A percentile compares a stretch with the other conserved stretches of the same genome.
Conservation (phyloP, 2,113 vertebrate species). For the Poeciliopsis occidentalis region DNA sequence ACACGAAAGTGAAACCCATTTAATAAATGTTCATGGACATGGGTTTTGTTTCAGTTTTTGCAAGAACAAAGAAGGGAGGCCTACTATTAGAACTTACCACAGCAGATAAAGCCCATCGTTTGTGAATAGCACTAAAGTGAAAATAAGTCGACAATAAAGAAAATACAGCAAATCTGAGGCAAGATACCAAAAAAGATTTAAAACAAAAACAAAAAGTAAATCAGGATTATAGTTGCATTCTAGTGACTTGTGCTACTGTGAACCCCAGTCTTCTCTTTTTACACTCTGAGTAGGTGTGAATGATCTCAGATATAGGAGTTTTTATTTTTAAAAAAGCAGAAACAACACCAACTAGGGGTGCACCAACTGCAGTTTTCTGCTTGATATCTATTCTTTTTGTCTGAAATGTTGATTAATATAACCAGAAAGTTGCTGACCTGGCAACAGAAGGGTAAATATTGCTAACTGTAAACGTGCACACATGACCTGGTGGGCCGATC, state of each 20-base stretch:
- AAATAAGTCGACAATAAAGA: neutral
- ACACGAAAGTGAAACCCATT: conserved; percentile 10
- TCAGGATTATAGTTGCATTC: no score
- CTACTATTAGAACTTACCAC: conserved; percentile 40
- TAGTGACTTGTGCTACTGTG: no score
- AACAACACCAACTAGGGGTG: no score
- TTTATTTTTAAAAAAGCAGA: no score
- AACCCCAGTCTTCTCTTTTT: neutral
- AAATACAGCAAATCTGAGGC: neutral
- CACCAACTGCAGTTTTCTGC: no score
- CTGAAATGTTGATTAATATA: no score
- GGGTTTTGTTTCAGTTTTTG: neutral
- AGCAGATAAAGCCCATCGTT: conserved; percentile 23
- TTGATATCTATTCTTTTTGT: no score
- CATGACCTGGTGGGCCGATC: no score
- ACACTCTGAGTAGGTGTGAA: neutral
- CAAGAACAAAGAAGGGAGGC: conserved; percentile 25
- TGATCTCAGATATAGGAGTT: neutral
- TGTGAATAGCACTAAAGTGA: neutral
- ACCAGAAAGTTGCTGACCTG: no score
- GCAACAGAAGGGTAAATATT: no score
- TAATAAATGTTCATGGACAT: conserved; percentile 10
- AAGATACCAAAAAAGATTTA: neutral
- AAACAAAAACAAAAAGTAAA: neutral
- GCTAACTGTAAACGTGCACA: no score